Conservation (phyloP, 2,113 vertebrate species). For the cattle (Bos taurus) region ARS-UCD2.0 NC_037348.1:62510501-62511000, state of each 20-base stretch:
- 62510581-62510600: not conserved
- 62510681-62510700: rapidly evolving
- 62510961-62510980: not conserved
- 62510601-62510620: not conserved
- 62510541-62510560: not conserved
- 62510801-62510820: not conserved
- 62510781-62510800: rapidly evolving
- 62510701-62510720: not conserved
- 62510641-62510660: too few relatives aligned
- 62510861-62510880: not conserved
- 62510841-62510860: not conserved
- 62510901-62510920: not conserved
- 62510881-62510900: rapidly evolving
- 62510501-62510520: too few relatives aligned
- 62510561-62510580: not conserved
- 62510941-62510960: not conserved
- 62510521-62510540: not conserved
- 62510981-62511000: not conserved
- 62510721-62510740: not conserved
- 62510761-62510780: not conserved
- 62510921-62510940: not conserved
- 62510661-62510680: rapidly evolving
- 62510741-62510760: rapidly evolving
- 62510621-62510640: rapidly evolving
- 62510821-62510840: rapidly evolving